Conservation (phyloP, 2,797 vertebrate species). For the Salmo trutta region DNA sequence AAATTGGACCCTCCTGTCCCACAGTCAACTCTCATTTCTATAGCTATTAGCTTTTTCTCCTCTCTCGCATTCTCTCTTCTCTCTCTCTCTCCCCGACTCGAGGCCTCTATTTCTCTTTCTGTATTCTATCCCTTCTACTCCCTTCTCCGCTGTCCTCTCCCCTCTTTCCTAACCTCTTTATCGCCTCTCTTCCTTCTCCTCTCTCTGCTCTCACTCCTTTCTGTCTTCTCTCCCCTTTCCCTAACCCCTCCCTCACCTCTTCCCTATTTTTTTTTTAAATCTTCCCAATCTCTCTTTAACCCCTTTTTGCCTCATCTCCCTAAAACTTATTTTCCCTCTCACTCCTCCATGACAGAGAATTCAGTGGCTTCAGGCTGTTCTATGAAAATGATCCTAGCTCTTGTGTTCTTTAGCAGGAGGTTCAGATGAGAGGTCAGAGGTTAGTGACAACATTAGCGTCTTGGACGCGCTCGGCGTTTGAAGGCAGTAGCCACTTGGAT, state of each 20-base stretch:
- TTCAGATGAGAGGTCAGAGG: background rate
- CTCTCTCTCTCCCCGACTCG: background rate
- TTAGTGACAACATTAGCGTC: background rate
- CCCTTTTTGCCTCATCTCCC: background rate
- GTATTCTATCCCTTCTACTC: too few relatives aligned
- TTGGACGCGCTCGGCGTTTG: too few relatives aligned
- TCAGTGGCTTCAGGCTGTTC: background rate
- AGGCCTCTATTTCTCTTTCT: background rate
- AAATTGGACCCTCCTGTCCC: background rate
- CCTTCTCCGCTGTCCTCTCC: background rate
- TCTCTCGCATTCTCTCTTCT: background rate
- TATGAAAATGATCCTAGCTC: background rate
- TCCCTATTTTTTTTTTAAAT: background rate
- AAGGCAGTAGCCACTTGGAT: too few relatives aligned
- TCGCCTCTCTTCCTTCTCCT: background rate
- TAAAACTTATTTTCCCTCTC: slow-evolving; percentile 1
- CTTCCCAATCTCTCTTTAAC: background rate
- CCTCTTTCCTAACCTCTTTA: background rate
- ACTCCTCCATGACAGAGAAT: slow-evolving; percentile 8
- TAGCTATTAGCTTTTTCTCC: background rate
- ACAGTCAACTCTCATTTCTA: background rate
- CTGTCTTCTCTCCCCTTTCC: background rate
- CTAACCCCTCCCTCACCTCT: background rate
- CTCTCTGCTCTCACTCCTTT: background rate
- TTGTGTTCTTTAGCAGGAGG: background rate